Evolutionary conservation across 1,140 invertebrate genomes (phyloP).

Genomic region (Tyrophagus putrescentiae): DNA sequence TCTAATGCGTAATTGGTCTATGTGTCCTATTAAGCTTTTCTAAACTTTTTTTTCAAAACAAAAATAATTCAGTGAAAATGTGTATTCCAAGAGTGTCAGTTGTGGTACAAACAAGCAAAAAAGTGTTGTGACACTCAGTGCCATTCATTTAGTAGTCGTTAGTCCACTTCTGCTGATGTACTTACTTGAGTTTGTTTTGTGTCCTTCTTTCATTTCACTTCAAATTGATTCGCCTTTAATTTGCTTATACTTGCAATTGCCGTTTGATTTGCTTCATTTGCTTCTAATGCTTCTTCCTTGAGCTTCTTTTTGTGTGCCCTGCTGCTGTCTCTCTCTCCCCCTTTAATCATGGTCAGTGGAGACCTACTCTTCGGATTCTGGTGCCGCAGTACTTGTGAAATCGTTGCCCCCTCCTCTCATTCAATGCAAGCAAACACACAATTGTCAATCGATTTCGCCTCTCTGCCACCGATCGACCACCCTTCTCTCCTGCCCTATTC

Average conservation of each 20-base stretch:
- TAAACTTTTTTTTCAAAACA: no score
- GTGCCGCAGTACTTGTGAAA: no score
- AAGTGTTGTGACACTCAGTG: no score
- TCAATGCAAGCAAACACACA: no score
- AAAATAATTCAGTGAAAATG: no score
- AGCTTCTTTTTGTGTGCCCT: neutral
- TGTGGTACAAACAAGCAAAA: no score
- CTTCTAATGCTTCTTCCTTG: neutral
- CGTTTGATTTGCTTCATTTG: constrained; percentile 13
- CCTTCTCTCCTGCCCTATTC: neutral
- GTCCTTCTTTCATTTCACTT: neutral
- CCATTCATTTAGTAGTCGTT: no score
- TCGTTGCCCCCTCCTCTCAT: no score
- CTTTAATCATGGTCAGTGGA: neutral
- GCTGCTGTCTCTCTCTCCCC: neutral
- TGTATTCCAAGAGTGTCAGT: no score
- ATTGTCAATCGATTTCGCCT: neutral
- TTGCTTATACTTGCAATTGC: constrained; percentile 3
- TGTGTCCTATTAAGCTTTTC: no score
- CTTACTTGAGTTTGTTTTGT: neutral
- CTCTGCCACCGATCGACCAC: neutral
- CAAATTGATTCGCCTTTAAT: neutral
- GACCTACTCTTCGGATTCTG: no score
- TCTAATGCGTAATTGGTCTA: no score
- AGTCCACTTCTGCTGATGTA: neutral